Base-by-base conservation (phyloP, 2,888 invertebrate genomes). In the Nowickia ferox region DNA sequence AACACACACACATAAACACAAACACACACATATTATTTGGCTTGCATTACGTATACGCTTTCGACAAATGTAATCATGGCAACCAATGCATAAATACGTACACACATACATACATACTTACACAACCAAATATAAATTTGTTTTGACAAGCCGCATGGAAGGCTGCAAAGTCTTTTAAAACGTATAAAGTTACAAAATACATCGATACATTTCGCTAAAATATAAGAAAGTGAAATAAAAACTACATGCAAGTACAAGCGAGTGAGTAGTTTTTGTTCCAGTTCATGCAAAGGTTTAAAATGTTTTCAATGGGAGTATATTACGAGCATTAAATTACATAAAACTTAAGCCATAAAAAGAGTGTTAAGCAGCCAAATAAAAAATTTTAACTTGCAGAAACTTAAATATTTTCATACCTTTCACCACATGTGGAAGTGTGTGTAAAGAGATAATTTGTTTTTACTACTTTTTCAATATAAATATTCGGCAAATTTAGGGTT, bases 61-160 rank as follows among this genome's bases (percentile, higher is more conserved):
- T n/a, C 9, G 69, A 17, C 30, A 76, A 65, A 76, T 44, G 53
- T 53, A 63, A 51, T 48, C 46, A 46, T 59, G 48, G 48, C 3
- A 61, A 48, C n/a, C n/a, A 30, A 40, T 38, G 38, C 72, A 72
- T 8, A 46, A 0, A 9, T 46, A 46, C 46, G 8, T 46, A 46
- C 15, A 15, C 11, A 46, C 15, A 15, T 13, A 46, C 15, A 5
- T 46, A 44, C 30, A 6, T 44, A 72, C 57, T 72, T 42, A 72
- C 72, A 72, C 72, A 46, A 59, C 59, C 59, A 48, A 59, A 72
- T 17, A 72, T 46, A 61, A 46, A 30, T 55, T 71, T 9, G 22
- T 42, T 40, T 55, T 22, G 22, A 55, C 38, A 59, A 30, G 10
- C n/a, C 38, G 13, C 19, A 48, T 48, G 48, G 17, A 15, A 38